phyloP scores from a whole-genome alignment of 2,888 invertebrate species.

The Physocephala rufipes region DNA sequence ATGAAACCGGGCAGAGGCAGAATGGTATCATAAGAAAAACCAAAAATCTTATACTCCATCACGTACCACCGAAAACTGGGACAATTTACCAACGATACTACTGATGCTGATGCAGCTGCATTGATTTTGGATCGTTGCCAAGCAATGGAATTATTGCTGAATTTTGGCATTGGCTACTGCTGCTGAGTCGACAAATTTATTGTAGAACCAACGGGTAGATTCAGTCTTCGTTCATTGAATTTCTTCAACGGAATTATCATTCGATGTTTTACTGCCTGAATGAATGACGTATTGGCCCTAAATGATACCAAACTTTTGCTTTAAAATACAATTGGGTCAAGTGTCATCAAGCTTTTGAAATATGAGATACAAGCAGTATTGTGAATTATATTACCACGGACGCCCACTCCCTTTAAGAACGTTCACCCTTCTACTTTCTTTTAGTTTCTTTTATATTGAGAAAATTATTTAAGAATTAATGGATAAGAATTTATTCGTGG shows the following conservation, averaged over 20 bases:
- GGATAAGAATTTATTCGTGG: too few species aligned
- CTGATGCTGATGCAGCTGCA: background rate
- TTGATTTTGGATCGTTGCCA: constrained; percentile 11
- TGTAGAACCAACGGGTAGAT: background rate
- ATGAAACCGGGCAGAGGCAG: background rate
- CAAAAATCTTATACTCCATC: background rate
- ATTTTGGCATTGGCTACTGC: background rate
- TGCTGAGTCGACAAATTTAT: background rate
- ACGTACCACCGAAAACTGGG: too few species aligned
- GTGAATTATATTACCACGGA: too few species aligned
- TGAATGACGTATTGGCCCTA: background rate
- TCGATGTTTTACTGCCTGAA: background rate
- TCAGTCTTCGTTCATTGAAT: too few species aligned
- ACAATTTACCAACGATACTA: too few species aligned
- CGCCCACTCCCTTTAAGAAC: too few species aligned
- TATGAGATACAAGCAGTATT: too few species aligned
- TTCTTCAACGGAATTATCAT: too few species aligned
- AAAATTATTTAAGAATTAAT: too few species aligned
- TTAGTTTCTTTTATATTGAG: too few species aligned
- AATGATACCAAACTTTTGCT: background rate
- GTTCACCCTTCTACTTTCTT: too few species aligned
- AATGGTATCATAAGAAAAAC: background rate
- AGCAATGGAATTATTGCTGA: background rate
- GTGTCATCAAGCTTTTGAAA: background rate
- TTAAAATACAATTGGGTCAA: constrained; percentile 4